Conservation (phyloP, 2,888 invertebrate species). For the Hemithea aestivaria region DNA sequence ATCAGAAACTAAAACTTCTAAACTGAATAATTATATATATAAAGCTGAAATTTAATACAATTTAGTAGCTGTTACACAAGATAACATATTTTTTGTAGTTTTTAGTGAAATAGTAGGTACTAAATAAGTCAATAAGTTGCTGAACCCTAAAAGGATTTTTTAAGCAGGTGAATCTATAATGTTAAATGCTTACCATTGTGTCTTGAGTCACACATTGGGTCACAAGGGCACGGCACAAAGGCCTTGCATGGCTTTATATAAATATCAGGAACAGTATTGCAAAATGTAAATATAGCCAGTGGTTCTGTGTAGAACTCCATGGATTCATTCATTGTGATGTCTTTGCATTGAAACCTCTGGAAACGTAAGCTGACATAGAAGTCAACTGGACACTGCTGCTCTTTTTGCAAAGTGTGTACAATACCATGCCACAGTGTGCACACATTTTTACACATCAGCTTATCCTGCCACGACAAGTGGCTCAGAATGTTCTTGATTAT, state of each 20-base stretch:
- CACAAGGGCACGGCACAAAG: slow-evolving; percentile 47
- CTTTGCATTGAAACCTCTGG: slow-evolving; percentile 32
- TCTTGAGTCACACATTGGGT: slow-evolving; percentile 54
- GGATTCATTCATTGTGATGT: slow-evolving; percentile 49
- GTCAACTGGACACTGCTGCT: slow-evolving; percentile 53
- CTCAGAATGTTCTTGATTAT: slow-evolving; percentile 63
- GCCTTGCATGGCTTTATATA: slow-evolving; percentile 41
- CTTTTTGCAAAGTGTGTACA: slow-evolving; percentile 49
- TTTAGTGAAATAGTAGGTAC: too few species aligned
- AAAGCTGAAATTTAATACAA: too few species aligned
- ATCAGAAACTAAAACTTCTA: too few species aligned
- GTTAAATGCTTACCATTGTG: too few species aligned
- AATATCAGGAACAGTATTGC: slow-evolving; percentile 33
- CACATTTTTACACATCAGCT: slow-evolving; percentile 56
- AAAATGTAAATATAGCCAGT: slow-evolving; percentile 55
- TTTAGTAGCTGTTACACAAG: too few species aligned
- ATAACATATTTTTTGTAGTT: too few species aligned
- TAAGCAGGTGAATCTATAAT: too few species aligned
- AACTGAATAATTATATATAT: too few species aligned
- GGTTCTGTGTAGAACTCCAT: slow-evolving; percentile 53
- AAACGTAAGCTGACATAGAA: slow-evolving; percentile 49
- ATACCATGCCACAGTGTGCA: slow-evolving; percentile 62
- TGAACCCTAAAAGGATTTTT: too few species aligned
- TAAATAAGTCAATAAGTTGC: too few species aligned
- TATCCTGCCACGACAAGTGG: slow-evolving; percentile 65